These are phyloP conservation scores for Pyrrhia umbra DNA, from an alignment of 2,888 invertebrate species.

Conservation along the genomic window DNA sequence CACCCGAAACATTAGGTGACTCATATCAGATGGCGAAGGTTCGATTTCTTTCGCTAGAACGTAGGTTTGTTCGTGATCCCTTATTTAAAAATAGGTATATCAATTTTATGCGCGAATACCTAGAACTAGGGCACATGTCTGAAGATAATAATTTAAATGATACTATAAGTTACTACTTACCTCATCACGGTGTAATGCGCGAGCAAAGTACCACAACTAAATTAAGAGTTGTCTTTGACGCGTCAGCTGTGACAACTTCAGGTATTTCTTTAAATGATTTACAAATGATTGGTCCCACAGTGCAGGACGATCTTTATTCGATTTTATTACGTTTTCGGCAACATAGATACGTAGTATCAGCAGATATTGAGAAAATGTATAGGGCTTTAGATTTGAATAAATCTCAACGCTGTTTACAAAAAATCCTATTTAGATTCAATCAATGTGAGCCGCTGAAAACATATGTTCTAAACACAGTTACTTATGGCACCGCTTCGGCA, in stretches of 20 bases:
- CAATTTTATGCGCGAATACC: conserved; percentile 6
- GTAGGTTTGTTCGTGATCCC: conserved; percentile 5
- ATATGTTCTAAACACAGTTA: background rate
- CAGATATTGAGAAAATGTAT: too few species aligned
- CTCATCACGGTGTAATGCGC: conserved; percentile 5
- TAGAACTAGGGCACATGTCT: conserved; percentile 12
- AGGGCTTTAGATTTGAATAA: too few species aligned
- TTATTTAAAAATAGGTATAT: conserved; percentile 11
- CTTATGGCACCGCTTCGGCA: conserved; percentile 2
- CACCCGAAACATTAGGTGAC: conserved; percentile 3
- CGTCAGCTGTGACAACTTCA: too few species aligned
- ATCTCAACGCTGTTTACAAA: conserved; percentile 7
- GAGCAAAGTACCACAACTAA: too few species aligned
- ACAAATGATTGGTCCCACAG: conserved; percentile 10
- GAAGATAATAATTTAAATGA: conserved; percentile 5
- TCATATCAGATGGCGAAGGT: conserved; percentile 11
- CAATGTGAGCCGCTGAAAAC: too few species aligned
- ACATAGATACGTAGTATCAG: background rate
- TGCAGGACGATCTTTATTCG: conserved; percentile 10
- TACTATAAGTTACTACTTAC: conserved; percentile 7
- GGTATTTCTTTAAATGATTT: conserved; percentile 4
- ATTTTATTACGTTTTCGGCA: background rate
- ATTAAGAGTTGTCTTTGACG: too few species aligned
- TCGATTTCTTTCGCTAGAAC: conserved; percentile 12
- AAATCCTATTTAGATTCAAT: conserved; percentile 2